These are phyloP conservation scores for Eilema depressum DNA, from an alignment of 2,888 invertebrate genomes.

Conservation along the genomic window DNA sequence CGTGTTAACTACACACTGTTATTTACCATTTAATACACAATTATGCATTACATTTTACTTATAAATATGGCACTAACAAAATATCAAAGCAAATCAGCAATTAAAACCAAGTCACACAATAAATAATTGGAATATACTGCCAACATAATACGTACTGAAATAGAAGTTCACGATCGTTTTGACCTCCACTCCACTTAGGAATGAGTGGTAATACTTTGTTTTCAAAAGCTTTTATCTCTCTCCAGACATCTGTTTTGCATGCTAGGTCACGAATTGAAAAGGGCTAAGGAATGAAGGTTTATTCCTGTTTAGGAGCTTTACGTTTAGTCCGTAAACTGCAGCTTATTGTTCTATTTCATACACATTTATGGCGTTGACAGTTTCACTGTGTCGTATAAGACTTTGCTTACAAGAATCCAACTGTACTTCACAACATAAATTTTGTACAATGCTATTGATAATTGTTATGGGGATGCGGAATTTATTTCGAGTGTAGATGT, in stretches of 20 bases:
- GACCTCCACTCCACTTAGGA: conserved; percentile 50
- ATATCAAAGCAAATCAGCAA: conserved; percentile 10
- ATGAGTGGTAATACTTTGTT: conserved; percentile 53
- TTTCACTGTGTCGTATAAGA: conserved; percentile 53
- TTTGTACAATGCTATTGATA: conserved; percentile 52
- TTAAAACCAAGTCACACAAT: conserved; percentile 33
- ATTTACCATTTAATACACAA: no score
- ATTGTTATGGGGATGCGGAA: conserved; percentile 50
- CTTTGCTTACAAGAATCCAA: conserved; percentile 50
- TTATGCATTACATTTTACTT: neutral
- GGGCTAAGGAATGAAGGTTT: conserved; percentile 56
- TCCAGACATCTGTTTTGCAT: conserved; percentile 60
- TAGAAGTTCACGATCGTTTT: conserved; percentile 41
- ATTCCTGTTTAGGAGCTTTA: conserved; percentile 60
- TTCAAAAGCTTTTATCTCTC: conserved; percentile 52
- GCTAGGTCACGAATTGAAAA: conserved; percentile 70
- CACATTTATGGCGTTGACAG: conserved; percentile 59
- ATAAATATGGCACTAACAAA: neutral
- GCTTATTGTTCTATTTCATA: conserved; percentile 57
- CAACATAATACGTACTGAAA: conserved; percentile 30
- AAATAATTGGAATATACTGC: conserved; percentile 42
- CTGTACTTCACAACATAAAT: conserved; percentile 55
- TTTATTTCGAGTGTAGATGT: conserved; percentile 42
- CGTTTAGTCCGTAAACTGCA: conserved; percentile 54
- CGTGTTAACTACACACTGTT: no score